Conservation (phyloP, 2,888 invertebrate species). For the Trachelus iudaicus region DNA sequence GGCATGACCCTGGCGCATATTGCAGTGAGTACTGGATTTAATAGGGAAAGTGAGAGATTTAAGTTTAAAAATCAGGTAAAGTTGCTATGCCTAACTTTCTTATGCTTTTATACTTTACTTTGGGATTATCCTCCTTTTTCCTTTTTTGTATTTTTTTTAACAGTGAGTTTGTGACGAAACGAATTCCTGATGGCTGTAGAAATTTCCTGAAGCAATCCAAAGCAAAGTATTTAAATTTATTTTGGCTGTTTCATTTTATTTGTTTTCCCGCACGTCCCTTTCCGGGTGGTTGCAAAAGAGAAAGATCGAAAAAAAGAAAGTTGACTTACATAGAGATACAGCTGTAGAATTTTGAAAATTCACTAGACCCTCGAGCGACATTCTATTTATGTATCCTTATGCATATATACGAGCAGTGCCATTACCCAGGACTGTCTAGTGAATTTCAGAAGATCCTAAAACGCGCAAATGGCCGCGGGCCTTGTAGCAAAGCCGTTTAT, state of each 20-base stretch:
- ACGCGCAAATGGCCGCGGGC: background rate
- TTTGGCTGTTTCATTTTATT: background rate
- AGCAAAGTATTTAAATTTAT: background rate
- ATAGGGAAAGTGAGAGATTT: background rate
- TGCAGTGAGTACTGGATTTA: slow-evolving; percentile 37
- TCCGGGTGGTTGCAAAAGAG: background rate
- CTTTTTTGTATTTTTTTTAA: background rate
- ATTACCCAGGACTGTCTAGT: background rate
- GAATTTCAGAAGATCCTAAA: background rate
- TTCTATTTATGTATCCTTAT: background rate
- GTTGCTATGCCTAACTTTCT: background rate
- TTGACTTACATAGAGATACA: background rate
- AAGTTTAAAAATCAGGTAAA: background rate
- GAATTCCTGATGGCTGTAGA: background rate
- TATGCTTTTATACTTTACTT: background rate
- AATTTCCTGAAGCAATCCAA: background rate
- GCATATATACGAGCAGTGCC: background rate
- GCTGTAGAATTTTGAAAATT: background rate
- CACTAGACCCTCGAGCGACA: background rate
- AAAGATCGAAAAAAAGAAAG: background rate
- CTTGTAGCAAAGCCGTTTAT: background rate
- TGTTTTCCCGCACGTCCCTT: background rate
- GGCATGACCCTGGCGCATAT: slow-evolving; percentile 64
- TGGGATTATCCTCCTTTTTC: background rate
- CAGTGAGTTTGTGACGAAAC: background rate